Conservation (phyloP, 1,140 invertebrate genomes). For the Aphis gossypii region DNA sequence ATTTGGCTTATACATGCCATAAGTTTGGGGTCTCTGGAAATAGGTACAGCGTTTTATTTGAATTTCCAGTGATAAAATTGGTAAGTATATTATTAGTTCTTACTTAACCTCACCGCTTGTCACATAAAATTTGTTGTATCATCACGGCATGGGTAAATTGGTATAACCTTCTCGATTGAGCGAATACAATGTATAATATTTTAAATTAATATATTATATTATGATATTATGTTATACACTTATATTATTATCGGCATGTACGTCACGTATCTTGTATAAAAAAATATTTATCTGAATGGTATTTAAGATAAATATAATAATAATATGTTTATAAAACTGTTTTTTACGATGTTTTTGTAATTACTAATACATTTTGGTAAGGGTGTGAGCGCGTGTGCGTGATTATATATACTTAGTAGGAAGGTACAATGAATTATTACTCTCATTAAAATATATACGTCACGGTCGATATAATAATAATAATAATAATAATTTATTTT, state of each 20-base stretch:
- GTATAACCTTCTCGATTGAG: background rate
- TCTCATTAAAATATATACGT: background rate
- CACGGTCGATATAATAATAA: background rate
- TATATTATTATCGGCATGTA: too few relatives aligned
- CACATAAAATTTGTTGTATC: background rate
- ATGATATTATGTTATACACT: background rate
- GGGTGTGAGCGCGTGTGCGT: too few relatives aligned
- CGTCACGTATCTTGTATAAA: too few relatives aligned
- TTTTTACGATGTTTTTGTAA: background rate
- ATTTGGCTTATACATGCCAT: too few relatives aligned
- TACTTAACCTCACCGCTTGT: background rate
- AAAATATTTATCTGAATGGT: background rate
- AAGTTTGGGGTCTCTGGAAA: too few relatives aligned
- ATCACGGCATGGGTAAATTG: background rate
- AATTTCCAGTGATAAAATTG: background rate
- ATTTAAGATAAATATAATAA: background rate
- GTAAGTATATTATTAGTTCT: background rate
- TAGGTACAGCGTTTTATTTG: too few relatives aligned
- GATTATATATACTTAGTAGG: background rate
- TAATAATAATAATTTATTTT: background rate
- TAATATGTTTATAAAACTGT: background rate
- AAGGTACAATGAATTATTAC: conserved; percentile 3
- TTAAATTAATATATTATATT: background rate
- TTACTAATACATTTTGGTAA: background rate
- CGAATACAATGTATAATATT: background rate